Base-by-base conservation (phyloP, 2,888 invertebrate species). In the Rhyacophila evoluta region DNA sequence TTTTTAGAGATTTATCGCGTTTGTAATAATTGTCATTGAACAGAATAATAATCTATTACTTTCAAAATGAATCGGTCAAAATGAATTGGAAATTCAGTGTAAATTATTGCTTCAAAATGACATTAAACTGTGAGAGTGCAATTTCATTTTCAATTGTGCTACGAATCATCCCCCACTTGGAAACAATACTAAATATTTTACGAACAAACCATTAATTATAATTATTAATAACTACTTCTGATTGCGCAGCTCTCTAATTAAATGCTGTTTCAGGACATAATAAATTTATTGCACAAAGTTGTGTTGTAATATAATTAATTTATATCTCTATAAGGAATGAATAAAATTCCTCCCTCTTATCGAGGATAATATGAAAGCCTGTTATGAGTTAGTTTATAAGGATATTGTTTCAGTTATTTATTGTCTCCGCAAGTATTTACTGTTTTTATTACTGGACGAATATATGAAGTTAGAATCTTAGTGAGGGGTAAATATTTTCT, bases 361-460 rank as follows among this genome's bases (percentile, higher is more conserved):
- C 55, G 55, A 19, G 6, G 6, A 55, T 55, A 55, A 55, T 55
- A 55, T 25, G 55, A 37, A 36, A 72, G 37, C 69, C 69, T 33
- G 69, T 37, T 37, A 36, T 25, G 72, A 15, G 37, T 72, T 29
- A 55, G 25, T 55, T 55, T 55, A 74, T 78, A 78, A 67, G 39
- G 70, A 73, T 77, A 75, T 81, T 79, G 79, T 81, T 79, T 78
- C 28, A 25, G 79, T 78, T 79, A 81, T 81, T 81, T 81, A 81
- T 79, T 74, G 67, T 37, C 73, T 69, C 39, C 33, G 67, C 71
- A 73, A 73, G 28, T 75, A 80, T 77, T 79, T 79, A 75, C 77
- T 72, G 81, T 79, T 79, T 75, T 81, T 81, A 79, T 81, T 79
- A 37, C 71, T 55, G 74, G n/a, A 73, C 76, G 76, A 73, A 81